phyloP scores from a whole-genome alignment of 2,113 vertebrate species.

The Phyllostomus hastatus region DNA sequence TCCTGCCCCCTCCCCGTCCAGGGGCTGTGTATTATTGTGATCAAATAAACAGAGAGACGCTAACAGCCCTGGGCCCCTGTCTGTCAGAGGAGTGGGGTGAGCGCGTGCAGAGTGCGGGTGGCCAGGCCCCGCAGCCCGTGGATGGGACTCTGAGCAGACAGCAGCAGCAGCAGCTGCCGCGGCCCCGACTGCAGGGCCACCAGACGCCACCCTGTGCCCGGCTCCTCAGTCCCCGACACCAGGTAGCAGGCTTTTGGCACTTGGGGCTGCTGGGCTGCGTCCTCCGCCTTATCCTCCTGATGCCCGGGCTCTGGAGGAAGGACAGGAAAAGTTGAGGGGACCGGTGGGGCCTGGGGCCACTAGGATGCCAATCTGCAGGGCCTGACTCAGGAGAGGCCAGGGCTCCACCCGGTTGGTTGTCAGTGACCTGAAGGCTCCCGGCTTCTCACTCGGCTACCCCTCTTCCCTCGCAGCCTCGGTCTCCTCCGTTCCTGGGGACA shows the following conservation, averaged over 20 bases:
- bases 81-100: slow-evolving; percentile 51
- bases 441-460: background rate
- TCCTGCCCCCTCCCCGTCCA: slow-evolving; percentile 20
- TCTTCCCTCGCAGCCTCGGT: background rate
- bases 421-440: background rate
- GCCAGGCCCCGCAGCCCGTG: slow-evolving; percentile 86
- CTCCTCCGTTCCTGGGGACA: background rate
- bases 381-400: background rate
- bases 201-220: slow-evolving; percentile 81
- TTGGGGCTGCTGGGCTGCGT: slow-evolving; percentile 23
- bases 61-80: background rate
- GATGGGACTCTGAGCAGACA: slow-evolving; percentile 83
- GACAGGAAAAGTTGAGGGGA: background rate
- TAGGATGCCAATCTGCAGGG: background rate
- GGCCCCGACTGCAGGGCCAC: slow-evolving; percentile 85
- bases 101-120: slow-evolving; percentile 80
- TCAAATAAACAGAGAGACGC: slow-evolving; percentile 70
- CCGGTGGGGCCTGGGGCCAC: background rate
- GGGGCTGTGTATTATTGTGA: slow-evolving; percentile 74
- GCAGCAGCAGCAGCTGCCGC: slow-evolving; percentile 86
- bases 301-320: slow-evolving; percentile 40
- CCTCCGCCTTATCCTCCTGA: slow-evolving; percentile 65
- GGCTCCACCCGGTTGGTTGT: background rate
- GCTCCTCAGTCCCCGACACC: slow-evolving; percentile 68
- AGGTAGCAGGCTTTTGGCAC: slow-evolving; percentile 82